Evolutionary conservation across 2,888 invertebrate species (phyloP), one percentile per base, ranked within the genome.

Genomic region (Spisula subtruncata): DNA sequence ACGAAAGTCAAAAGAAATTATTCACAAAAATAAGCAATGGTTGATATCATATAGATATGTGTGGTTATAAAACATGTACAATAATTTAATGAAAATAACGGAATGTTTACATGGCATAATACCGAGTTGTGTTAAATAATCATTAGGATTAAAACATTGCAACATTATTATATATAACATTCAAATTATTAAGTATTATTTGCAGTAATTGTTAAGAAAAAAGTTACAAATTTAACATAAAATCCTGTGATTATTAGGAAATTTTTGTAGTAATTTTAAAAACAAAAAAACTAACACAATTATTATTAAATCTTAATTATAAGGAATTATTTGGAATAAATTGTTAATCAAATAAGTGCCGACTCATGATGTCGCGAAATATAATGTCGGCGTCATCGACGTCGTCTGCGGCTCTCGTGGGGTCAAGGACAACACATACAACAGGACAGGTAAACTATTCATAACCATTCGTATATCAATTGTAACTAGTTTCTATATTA

Each of bases 301-400:
- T 14, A 60, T 25, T 60, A 60, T 60, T n/a, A 60, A 60, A 60
- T 60, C 6, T 0, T 60, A 60, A 1, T 51, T 10, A 66, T 25
- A 10, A 25, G 51, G 12, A 51, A 51, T 51, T 66, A 66, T 66
- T 60, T 25, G 25, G 25, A 66, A 25, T 66, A 25, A n/a, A n/a
- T 66, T 25, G 25, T 66, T 5, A 66, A 5, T 48, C 35, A 48
- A 48, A 48, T 35, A 25, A 71, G 32, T 56, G 18, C 56, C n/a
- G 56, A 41, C 60, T 41, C 60, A 66, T 35, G 18, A 88, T 90
- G 90, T 83, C 88, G 35, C 81, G 90, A 87, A 87, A 85, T 66
- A 90, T 90, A 14, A 81, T 85, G 82, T 90, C 92, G 18, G 92
- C 90, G 29, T 92, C 92, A 41, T 90, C 92, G 41, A 25, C 86